phyloP scores from a whole-genome alignment of 2,113 vertebrate species.

The Lepus timidus region DNA sequence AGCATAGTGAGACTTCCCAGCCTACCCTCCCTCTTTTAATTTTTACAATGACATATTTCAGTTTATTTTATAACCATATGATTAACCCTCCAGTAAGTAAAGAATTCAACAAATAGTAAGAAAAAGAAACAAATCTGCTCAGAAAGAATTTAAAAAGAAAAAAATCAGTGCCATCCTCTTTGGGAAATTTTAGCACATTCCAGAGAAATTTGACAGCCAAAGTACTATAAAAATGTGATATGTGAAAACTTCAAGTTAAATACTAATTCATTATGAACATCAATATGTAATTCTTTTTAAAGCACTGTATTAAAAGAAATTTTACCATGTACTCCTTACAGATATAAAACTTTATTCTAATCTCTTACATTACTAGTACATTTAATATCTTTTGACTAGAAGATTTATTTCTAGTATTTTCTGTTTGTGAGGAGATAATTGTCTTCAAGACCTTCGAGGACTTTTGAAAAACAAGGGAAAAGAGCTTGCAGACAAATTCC shows the following conservation, averaged over 20 bases:
- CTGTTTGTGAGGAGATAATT: not conserved
- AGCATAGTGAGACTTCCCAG: too few relatives aligned
- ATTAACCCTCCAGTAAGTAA: too few relatives aligned
- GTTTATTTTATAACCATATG: too few relatives aligned
- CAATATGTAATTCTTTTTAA: slow-evolving; percentile 2
- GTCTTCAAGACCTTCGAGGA: not conserved
- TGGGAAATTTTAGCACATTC: not conserved
- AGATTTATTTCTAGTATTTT: not conserved
- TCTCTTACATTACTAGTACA: not conserved
- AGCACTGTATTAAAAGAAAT: not conserved
- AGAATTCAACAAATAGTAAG: too few relatives aligned
- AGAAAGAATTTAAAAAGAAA: not conserved
- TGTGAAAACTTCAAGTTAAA: not conserved
- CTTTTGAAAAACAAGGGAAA: not conserved
- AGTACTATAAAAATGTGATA: not conserved
- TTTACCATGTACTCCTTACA: not conserved
- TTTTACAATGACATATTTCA: too few relatives aligned
- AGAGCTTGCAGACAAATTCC: not conserved
- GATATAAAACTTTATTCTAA: not conserved
- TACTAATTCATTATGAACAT: not conserved
- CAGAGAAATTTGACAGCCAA: slow-evolving; percentile 5
- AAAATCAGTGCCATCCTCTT: not conserved
- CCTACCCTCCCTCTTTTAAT: too few relatives aligned
- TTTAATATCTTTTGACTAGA: slow-evolving; percentile 7
- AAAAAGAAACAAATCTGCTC: not conserved